Base-by-base conservation (phyloP, 2,113 vertebrate genomes). In the Gambusia holbrooki region DNA sequence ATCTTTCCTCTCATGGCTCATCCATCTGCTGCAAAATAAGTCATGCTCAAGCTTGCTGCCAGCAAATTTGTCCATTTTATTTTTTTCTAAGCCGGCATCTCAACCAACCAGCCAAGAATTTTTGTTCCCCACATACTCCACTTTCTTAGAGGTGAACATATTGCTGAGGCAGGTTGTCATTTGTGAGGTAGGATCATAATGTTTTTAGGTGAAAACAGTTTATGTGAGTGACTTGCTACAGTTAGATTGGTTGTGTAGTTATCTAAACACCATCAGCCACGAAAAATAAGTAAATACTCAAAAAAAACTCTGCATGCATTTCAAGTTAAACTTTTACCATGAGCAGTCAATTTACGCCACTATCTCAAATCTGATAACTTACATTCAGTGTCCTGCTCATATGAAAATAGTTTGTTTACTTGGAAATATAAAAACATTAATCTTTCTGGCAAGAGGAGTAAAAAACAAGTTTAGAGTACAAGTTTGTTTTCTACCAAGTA, bases 1-100 rank as follows among this genome's bases (percentile, higher is more conserved):
- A 85, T 85, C 85, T 81, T 63, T 79, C 81, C 81, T 79, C 89
- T 92, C 88, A 90, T 76, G 73, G 74, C 82, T 87, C 82, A 84
- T 84, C 65, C 35, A 74, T 71, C 62, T 29, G 5, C 58, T 35
- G 32, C 42, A 27, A 28, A 35, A n/a, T 60, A 40, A 74, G 73
- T 79, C 64, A 62, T 62, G 54, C 69, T 80, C 27, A 71, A 51
- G n/a, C 9, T 19, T 1, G 67, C 27, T 66, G 35, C 30, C 25
- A 32, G 37, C 66, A 71, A 9, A 30, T 66, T 35, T 69, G 64
- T 71, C 62, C 32, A 25, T 62, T 65, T 63, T 5, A 17, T 68
- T 11, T 65, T 29, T 5, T 17, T 35, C 62, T 17, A 0, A 54
- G 22, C 40, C 12, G 12, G 28, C 33, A 63, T 33, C 48, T 61